Evolutionary conservation across 23 tunicate genomes (phyloP).

Genomic region (Phallusia fumigata): DNA sequence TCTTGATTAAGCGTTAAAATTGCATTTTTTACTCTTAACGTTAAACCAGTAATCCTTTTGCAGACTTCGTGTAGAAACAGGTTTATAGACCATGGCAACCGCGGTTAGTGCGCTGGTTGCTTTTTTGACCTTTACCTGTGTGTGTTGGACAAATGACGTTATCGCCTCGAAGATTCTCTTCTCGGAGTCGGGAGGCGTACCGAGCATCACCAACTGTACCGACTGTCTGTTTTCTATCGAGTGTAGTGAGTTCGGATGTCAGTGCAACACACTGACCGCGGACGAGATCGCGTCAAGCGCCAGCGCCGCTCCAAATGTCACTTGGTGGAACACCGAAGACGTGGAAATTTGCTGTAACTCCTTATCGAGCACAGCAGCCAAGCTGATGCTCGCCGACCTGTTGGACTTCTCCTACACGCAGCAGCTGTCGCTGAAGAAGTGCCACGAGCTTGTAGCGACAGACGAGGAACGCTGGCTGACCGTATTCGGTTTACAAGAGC

Average conservation of each 20-base stretch:
- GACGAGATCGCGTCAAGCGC: not conserved
- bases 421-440: not conserved
- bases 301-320: not conserved
- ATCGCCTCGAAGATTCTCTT: not conserved
- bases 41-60: no score
- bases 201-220: not conserved
- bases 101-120: no score
- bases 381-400: not conserved
- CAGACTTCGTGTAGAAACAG: no score
- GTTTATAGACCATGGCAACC: no score
- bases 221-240: not conserved
- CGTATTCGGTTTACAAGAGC: not conserved
- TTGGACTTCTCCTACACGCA: not conserved
- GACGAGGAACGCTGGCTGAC: not conserved
- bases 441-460: not conserved
- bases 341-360: not conserved
- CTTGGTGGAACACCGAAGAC: slow-evolving; percentile 3
- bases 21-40: no score
- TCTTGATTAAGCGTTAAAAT: no score
- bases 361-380: not conserved
- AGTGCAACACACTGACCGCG: not conserved
- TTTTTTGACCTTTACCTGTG: no score
- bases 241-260: not conserved
- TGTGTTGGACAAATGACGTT: no score
- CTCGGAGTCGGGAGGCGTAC: not conserved